Conservation (phyloP, 2,888 invertebrate species). For the Oligia strigilis region DNA sequence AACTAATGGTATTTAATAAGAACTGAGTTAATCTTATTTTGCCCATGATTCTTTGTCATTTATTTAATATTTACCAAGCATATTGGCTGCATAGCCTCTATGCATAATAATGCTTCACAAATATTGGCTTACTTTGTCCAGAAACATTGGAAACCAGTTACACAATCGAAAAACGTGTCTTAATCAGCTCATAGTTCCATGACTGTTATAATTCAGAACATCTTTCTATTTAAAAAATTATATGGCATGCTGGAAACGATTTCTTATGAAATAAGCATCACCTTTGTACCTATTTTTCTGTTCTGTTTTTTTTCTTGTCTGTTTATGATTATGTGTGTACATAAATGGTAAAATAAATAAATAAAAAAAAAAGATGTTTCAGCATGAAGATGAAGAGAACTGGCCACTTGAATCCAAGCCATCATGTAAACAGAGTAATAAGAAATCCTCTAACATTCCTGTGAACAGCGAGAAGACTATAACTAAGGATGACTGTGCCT, state of each 20-base stretch:
- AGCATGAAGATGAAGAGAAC: slow-evolving; percentile 88
- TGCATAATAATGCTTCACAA: neutral
- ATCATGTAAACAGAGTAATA: slow-evolving; percentile 78
- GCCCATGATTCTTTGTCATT: slow-evolving; percentile 7
- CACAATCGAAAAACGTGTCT: neutral
- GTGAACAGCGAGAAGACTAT: slow-evolving; percentile 77
- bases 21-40: neutral
- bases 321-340: too few relatives aligned
- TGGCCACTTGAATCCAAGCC: slow-evolving; percentile 84
- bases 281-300: too few relatives aligned
- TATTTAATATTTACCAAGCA: neutral
- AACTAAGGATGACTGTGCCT: slow-evolving; percentile 86
- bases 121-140: neutral
- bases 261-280: too few relatives aligned
- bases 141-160: neutral
- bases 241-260: too few relatives aligned
- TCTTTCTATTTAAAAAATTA: slow-evolving; percentile 19
- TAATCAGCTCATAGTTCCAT: neutral
- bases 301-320: too few relatives aligned
- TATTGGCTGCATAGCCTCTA: neutral
- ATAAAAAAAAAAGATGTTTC: slow-evolving; percentile 46
- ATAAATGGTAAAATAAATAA: too few relatives aligned
- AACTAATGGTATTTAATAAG: neutral
- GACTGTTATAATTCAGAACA: neutral
- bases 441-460: slow-evolving; percentile 76